Evolutionary conservation across 2,113 vertebrate species (phyloP).

Genomic region (Strigops habroptila): DNA sequence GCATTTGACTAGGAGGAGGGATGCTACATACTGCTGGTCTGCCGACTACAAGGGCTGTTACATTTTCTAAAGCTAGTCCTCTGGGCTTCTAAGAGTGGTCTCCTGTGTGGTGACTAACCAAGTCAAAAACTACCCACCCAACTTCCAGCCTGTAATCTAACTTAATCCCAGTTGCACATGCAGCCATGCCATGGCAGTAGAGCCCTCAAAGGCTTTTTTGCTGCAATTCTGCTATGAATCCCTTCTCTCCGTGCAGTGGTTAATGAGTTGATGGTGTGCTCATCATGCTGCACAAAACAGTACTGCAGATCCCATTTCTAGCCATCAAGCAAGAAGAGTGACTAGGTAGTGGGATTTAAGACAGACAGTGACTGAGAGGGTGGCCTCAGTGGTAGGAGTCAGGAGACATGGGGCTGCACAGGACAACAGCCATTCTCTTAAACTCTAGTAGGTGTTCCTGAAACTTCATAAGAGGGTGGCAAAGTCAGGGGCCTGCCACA

Average conservation of each 20-base stretch:
- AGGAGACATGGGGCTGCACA: neutral
- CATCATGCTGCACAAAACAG: neutral
- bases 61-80: neutral
- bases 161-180: rapidly evolving
- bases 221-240: neutral
- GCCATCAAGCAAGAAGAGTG: neutral
- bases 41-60: neutral
- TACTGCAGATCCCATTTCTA: neutral
- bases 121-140: neutral
- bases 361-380: neutral
- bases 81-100: neutral
- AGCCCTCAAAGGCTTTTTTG: neutral
- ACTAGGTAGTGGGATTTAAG: neutral
- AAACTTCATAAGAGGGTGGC: neutral
- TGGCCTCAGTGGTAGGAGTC: neutral
- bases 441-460: neutral
- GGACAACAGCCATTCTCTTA: neutral
- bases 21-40: neutral
- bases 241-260: neutral
- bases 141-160: neutral
- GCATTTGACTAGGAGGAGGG: neutral
- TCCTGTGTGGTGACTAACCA: neutral
- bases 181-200: neutral
- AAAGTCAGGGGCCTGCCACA: neutral
- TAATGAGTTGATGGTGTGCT: neutral